Conservation (phyloP, 2,888 invertebrate genomes). For the Agonopterix subpropinquella region DNA sequence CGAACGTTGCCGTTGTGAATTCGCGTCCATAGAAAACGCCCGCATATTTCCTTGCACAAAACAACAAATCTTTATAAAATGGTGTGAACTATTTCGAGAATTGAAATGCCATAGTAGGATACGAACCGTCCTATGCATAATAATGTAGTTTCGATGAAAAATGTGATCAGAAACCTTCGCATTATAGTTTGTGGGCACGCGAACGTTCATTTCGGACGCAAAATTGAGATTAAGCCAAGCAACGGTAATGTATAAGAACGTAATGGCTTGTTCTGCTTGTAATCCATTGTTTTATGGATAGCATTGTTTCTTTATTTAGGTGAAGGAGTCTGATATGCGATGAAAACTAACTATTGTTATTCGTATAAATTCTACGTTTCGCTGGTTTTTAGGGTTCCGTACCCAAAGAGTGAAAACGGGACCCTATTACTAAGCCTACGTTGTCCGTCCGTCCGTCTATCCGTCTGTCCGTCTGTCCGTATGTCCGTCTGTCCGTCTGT, state of each 20-base stretch:
- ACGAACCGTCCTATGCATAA: constrained; percentile 30
- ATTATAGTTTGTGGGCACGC: constrained; percentile 13
- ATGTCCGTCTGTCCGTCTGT: no score
- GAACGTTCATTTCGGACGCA: constrained; percentile 8
- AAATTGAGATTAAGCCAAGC: constrained; percentile 9
- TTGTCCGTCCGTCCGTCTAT: no score
- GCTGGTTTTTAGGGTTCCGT: no score
- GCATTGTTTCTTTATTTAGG: constrained; percentile 10
- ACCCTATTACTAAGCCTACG: no score
- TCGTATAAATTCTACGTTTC: neutral
- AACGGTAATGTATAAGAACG: constrained; percentile 5
- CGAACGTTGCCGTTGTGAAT: no score
- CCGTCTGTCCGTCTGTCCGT: no score
- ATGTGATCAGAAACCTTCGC: constrained; percentile 15
- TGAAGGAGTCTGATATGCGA: constrained; percentile 5
- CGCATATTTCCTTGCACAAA: no score
- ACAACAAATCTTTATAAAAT: no score
- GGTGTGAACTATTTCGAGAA: no score
- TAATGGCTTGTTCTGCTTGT: neutral
- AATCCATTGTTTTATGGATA: constrained; percentile 2
- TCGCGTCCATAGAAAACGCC: no score
- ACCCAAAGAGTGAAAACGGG: no score
- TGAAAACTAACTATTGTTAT: constrained; percentile 1
- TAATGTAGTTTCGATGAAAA: constrained; percentile 32
- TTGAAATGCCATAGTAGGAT: no score